phyloP scores from a whole-genome alignment of 2,888 invertebrate species.

The Phymatocera aterrima region DNA sequence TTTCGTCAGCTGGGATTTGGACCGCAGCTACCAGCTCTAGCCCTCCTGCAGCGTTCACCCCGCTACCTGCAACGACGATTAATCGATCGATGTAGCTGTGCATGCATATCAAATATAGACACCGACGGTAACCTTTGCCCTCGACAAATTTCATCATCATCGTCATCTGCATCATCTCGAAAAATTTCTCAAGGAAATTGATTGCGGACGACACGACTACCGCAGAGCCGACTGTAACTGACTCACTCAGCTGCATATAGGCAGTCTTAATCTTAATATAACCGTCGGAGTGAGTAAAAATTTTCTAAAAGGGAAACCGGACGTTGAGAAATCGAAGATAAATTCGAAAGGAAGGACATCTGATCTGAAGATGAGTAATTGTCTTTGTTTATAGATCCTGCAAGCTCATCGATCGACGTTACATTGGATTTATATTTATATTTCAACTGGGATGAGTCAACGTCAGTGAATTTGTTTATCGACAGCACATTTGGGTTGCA shows the following conservation, averaged over 20 bases:
- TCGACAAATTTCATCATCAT: constrained; percentile 62
- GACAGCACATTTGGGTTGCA: not conserved
- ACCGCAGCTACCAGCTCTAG: constrained; percentile 56
- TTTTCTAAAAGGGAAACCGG: not conserved
- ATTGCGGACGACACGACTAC: not conserved
- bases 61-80: constrained; percentile 59
- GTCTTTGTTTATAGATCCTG: not conserved
- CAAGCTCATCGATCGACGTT: not conserved
- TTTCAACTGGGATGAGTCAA: not conserved
- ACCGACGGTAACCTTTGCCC: constrained; percentile 59
- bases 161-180: constrained; percentile 50
- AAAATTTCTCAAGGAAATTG: not conserved
- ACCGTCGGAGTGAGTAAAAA: not conserved
- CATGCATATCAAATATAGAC: constrained; percentile 57
- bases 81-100: too few species aligned
- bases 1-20: constrained; percentile 62
- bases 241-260: not conserved
- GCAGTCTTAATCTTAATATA: not conserved
- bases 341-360: too few species aligned
- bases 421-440: not conserved
- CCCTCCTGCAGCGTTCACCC: constrained; percentile 49
- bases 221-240: too few species aligned
- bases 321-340: too few species aligned
- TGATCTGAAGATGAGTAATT: not conserved
- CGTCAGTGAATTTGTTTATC: not conserved